A percentile compares a stretch with the other conserved stretches of the same genome.
phyloP scores from a whole-genome alignment of 2,113 vertebrate genomes.

The Nothocercus julius region DNA sequence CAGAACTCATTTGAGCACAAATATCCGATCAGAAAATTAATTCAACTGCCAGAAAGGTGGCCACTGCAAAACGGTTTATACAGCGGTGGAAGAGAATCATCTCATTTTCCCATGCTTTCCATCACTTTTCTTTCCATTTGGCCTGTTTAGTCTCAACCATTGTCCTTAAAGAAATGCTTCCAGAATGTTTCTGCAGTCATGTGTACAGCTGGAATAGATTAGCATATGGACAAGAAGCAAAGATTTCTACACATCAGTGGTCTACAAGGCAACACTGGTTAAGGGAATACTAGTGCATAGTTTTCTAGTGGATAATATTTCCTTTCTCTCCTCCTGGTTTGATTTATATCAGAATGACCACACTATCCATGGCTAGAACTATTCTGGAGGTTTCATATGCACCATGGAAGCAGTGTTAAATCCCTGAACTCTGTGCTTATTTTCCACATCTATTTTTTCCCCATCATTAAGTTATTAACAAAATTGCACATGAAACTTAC shows the following conservation, averaged over 20 bases:
- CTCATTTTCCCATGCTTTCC: background rate
- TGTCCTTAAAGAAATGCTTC: background rate
- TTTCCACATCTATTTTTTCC: background rate
- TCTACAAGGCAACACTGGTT: background rate
- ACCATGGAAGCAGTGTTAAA: background rate
- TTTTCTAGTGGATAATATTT: background rate
- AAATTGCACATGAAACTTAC: slow-evolving; percentile 54
- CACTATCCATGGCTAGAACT: background rate
- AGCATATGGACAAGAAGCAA: background rate
- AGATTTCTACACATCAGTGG: background rate
- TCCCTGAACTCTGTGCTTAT: background rate
- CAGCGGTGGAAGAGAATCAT: background rate
- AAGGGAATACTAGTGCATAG: background rate
- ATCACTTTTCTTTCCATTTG: background rate
- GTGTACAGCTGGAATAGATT: background rate
- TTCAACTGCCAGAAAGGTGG: background rate
- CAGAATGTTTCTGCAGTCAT: background rate
- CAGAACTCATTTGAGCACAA: background rate
- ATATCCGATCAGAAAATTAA: background rate
- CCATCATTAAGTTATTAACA: background rate
- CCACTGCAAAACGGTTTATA: background rate
- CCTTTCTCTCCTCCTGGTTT: background rate
- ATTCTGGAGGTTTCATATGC: background rate
- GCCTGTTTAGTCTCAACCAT: background rate
- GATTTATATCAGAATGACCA: background rate